phyloP scores from a whole-genome alignment of 2,888 invertebrate genomes.

The Troilus luridus region DNA sequence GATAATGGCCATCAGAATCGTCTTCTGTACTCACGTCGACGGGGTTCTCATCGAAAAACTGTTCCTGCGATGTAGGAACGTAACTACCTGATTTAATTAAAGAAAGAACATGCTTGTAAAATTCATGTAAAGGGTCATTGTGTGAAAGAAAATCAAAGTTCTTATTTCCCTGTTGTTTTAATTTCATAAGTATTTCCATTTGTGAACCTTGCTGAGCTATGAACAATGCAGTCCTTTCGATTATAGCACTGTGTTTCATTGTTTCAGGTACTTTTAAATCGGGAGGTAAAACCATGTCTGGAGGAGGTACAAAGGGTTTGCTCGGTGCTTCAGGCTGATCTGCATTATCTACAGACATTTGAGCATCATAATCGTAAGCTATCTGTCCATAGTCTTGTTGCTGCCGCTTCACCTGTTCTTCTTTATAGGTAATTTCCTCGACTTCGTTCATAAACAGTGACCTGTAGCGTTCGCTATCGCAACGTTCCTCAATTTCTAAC shows the following conservation, averaged over 20 bases:
- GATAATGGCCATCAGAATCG: constrained; percentile 75
- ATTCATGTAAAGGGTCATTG: constrained; percentile 86
- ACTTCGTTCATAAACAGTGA: constrained; percentile 85
- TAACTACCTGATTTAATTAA: constrained; percentile 80
- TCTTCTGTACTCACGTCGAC: constrained; percentile 60
- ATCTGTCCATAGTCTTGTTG: constrained; percentile 80
- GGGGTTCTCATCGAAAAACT: constrained; percentile 67
- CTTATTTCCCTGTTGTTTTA: constrained; percentile 93
- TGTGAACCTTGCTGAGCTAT: constrained; percentile 92
- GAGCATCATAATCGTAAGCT: constrained; percentile 80
- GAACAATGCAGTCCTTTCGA: constrained; percentile 94
- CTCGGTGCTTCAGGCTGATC: constrained; percentile 72
- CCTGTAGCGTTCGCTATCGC: constrained; percentile 93
- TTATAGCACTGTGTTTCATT: constrained; percentile 90
- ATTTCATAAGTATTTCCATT: constrained; percentile 98
- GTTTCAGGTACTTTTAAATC: constrained; percentile 84
- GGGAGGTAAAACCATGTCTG: constrained; percentile 81
- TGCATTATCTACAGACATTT: constrained; percentile 69
- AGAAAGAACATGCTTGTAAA: constrained; percentile 84
- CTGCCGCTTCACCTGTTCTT: constrained; percentile 92
- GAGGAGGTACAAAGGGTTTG: constrained; percentile 82
- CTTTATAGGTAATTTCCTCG: constrained; percentile 68
- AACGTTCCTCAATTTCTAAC: constrained; percentile 87
- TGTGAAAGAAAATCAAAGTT: constrained; percentile 95
- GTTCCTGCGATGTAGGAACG: constrained; percentile 70